These are phyloP conservation scores for Cantharis flavilabris DNA, from an alignment of 2,888 invertebrate genomes.

Conservation along the genomic window DNA sequence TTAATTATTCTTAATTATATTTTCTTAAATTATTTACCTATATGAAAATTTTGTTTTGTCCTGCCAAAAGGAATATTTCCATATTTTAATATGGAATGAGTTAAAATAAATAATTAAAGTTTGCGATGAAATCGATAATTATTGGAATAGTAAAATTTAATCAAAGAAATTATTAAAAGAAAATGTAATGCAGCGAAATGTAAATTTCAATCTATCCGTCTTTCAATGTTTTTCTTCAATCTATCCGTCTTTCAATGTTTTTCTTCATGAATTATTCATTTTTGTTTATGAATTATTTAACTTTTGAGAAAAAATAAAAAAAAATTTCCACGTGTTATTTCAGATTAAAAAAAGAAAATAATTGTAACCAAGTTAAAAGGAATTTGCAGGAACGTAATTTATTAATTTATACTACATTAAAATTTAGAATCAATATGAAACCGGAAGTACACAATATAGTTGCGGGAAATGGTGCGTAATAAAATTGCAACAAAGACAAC, in stretches of 20 bases:
- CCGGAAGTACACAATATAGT: not conserved
- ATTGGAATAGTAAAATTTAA: not conserved
- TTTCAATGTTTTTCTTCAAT: not conserved
- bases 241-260: not conserved
- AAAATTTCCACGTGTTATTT: not conserved
- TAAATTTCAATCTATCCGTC: not conserved
- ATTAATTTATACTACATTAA: not conserved
- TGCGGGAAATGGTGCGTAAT: not conserved
- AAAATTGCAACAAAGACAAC: not conserved
- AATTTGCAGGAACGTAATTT: not conserved
- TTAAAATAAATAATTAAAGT: not conserved
- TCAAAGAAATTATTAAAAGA: not conserved
- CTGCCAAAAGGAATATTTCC: not conserved
- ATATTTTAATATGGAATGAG: not conserved
- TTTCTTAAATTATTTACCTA: not conserved
- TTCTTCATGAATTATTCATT: not conserved
- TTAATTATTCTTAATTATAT: too few relatives aligned
- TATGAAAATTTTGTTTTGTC: not conserved
- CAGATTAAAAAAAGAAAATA: not conserved
- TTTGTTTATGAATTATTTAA: not conserved
- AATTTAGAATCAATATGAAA: not conserved
- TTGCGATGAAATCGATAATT: not conserved
- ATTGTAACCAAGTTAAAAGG: not conserved
- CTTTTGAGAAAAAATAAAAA: not conserved
- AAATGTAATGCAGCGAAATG: not conserved